Conservation (phyloP, 92 coral and sea anemone species). For the Paramuricea clavata region DNA sequence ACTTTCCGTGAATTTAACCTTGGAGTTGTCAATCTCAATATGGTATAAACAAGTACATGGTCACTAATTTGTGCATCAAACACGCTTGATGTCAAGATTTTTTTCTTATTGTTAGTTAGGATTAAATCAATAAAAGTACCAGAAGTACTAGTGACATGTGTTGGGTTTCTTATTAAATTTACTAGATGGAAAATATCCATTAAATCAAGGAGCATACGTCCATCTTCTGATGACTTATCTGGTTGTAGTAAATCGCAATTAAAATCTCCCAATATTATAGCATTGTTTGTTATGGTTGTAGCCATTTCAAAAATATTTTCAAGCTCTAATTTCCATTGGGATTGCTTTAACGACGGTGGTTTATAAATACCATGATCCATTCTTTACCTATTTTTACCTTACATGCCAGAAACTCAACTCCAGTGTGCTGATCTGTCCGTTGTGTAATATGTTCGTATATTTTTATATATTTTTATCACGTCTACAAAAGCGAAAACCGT, state of each 20-base stretch:
- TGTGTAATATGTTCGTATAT: not conserved
- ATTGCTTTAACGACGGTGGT: too few species aligned
- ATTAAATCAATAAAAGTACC: conserved; percentile 62
- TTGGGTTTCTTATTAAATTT: conserved; percentile 48
- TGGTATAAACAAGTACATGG: conserved; percentile 54
- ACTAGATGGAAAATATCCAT: conserved; percentile 52
- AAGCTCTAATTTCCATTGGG: conserved; percentile 47
- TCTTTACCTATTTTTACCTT: too few species aligned
- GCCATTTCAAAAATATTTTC: conserved; percentile 40
- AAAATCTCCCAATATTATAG: conserved; percentile 51
- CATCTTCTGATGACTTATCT: conserved; percentile 67
- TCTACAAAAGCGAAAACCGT: too few species aligned
- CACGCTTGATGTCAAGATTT: conserved; percentile 51
- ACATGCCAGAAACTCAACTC: too few species aligned
- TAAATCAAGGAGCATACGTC: conserved; percentile 54
- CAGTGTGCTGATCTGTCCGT: too few species aligned
- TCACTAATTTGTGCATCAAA: conserved; percentile 69
- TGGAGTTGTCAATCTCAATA: not conserved
- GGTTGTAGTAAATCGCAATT: conserved; percentile 57
- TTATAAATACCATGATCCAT: too few species aligned
- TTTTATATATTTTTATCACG: not conserved
- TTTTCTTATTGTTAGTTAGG: conserved; percentile 58
- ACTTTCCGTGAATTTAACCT: not conserved
- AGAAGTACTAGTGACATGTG: conserved; percentile 30
- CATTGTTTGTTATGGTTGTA: conserved; percentile 40